Conservation (phyloP, 2,888 invertebrate species). For the Dendrolimus pini region DNA sequence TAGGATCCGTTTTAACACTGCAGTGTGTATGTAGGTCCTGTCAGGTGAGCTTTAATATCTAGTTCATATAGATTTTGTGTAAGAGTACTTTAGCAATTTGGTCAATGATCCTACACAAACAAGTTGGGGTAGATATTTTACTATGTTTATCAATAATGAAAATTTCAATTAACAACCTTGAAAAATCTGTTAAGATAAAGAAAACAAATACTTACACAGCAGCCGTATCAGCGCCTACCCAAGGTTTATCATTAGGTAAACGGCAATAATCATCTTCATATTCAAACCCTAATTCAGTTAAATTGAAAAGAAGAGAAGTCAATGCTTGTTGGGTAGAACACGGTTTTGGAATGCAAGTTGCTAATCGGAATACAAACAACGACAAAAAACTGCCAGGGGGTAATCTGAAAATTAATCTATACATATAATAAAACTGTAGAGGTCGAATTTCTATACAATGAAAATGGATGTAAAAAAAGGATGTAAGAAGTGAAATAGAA, state of each 20-base stretch:
- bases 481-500: no score
- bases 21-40: no score
- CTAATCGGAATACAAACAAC: slow-evolving; percentile 20
- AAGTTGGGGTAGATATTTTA: no score
- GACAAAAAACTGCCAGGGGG: slow-evolving; percentile 13
- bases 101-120: no score
- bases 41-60: no score
- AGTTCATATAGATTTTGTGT: no score
- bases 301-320: slow-evolving; percentile 22
- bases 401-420: slow-evolving; percentile 14
- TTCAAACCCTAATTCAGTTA: slow-evolving; percentile 22
- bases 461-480: no score
- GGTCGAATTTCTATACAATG: no score
- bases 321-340: slow-evolving; percentile 33
- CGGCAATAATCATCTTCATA: slow-evolving; percentile 34
- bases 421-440: no score
- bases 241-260: slow-evolving; percentile 40
- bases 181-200: not conserved
- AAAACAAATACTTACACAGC: slow-evolving; percentile 34
- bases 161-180: not conserved
- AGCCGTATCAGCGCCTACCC: slow-evolving; percentile 39
- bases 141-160: no score
- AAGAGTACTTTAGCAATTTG: no score
- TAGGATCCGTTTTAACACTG: no score
- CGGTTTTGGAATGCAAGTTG: slow-evolving; percentile 38